Percentiles rank a stretch among this genome's conserved stretches.
phyloP scores from a whole-genome alignment of 1,140 invertebrate genomes.

The Cherax destructor region DNA sequence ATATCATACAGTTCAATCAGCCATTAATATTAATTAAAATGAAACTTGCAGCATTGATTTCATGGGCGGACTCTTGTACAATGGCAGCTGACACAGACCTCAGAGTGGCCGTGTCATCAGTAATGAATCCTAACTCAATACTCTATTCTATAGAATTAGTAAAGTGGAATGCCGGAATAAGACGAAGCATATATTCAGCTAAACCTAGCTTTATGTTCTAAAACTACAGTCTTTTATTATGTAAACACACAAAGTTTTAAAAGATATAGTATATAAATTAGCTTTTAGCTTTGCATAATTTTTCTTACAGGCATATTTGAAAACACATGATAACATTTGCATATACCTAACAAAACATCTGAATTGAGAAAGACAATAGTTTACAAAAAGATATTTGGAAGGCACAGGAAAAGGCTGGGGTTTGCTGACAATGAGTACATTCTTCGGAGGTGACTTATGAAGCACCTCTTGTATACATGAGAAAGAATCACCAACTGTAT shows the following conservation, averaged over 20 bases:
- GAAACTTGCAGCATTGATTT: constrained; percentile 50
- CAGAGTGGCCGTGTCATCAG: constrained; percentile 6
- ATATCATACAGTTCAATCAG: constrained; percentile 45
- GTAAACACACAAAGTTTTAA: constrained; percentile 50
- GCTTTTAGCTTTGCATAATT: constrained; percentile 55
- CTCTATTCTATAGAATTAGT: constrained; percentile 51
- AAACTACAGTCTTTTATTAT: constrained; percentile 67
- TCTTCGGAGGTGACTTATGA: neutral
- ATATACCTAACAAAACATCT: constrained; percentile 17
- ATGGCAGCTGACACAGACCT: constrained; percentile 17
- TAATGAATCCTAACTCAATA: constrained; percentile 8
- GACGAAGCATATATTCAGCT: constrained; percentile 35
- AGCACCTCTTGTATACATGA: neutral
- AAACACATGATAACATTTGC: constrained; percentile 28
- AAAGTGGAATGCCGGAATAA: constrained; percentile 50
- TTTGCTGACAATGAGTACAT: neutral
- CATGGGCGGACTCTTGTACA: constrained; percentile 28
- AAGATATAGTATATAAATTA: constrained; percentile 60
- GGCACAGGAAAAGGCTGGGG: neutral
- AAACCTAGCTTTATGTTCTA: constrained; percentile 59
- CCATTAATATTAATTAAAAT: constrained; percentile 25
- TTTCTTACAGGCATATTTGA: constrained; percentile 46
- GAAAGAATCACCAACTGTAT: neutral
- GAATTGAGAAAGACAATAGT: neutral
- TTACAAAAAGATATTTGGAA: neutral